Percentiles rank a stretch among this genome's conserved stretches.
Evolutionary conservation across 1,140 invertebrate species (phyloP).

Genomic region (Neotoxoptera formosana): DNA sequence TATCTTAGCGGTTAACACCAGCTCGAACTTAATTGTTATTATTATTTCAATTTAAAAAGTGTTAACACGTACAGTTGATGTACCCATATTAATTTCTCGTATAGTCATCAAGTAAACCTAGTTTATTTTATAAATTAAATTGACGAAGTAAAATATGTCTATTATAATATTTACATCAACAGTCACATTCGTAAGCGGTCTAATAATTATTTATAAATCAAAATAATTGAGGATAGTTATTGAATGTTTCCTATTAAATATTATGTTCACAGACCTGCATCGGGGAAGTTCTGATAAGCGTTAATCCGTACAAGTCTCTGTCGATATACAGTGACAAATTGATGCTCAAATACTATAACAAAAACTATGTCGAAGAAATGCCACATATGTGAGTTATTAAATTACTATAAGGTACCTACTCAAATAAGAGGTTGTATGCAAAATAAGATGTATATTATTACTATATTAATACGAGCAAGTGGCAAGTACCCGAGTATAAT

Average conservation of each 20-base stretch:
- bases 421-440: too few species aligned
- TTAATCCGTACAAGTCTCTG: conserved; percentile 83
- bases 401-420: background rate
- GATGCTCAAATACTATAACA: conserved; percentile 77
- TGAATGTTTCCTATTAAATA: background rate
- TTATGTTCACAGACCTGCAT: conserved; percentile 73
- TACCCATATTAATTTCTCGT: too few species aligned
- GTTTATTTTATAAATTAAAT: background rate
- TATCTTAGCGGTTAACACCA: background rate
- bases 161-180: too few species aligned
- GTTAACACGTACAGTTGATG: background rate
- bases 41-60: background rate
- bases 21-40: background rate
- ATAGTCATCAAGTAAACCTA: background rate
- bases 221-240: background rate
- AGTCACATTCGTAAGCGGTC: too few species aligned
- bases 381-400: conserved; percentile 82
- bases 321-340: conserved; percentile 78
- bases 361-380: conserved; percentile 82
- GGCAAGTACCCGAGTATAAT: background rate
- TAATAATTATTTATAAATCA: background rate
- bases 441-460: background rate
- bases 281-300: conserved; percentile 79
- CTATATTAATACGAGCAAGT: too few species aligned
- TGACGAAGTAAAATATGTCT: too few species aligned